phyloP scores from a whole-genome alignment of 2,113 vertebrate genomes.

The Carettochelys insculpta region DNA sequence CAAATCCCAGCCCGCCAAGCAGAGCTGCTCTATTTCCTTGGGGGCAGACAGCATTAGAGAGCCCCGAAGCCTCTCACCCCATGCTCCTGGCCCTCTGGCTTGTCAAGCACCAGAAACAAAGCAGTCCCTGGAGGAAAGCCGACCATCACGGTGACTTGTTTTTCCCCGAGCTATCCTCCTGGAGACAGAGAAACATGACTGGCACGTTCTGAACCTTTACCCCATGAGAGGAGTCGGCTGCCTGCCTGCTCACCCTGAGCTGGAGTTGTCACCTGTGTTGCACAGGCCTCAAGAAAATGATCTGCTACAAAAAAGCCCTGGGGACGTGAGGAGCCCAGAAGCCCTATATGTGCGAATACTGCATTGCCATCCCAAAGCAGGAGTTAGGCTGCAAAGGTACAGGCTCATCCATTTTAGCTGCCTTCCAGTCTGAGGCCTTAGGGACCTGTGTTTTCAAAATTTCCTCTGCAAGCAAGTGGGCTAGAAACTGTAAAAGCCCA shows the following conservation, averaged over 20 bases:
- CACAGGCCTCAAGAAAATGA: not conserved
- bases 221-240: not conserved
- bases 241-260: too few species aligned
- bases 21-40: not conserved
- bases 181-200: not conserved
- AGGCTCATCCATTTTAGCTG: not conserved
- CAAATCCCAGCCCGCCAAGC: not conserved
- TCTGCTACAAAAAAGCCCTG: not conserved
- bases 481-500: not conserved
- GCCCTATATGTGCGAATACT: not conserved
- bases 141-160: not conserved
- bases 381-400: not conserved
- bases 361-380: not conserved
- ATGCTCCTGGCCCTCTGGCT: not conserved
- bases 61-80: not conserved
- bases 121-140: not conserved
- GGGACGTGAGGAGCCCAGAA: not conserved
- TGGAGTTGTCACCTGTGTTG: not conserved
- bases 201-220: not conserved
- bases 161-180: not conserved
- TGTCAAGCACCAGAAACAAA: not conserved
- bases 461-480: not conserved
- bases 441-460: not conserved
- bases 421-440: not conserved
- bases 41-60: not conserved